Percentiles rank a stretch among this genome's conserved stretches.
Conservation (phyloP, 2,113 vertebrate genomes). For the Mus spicilegus region DNA sequence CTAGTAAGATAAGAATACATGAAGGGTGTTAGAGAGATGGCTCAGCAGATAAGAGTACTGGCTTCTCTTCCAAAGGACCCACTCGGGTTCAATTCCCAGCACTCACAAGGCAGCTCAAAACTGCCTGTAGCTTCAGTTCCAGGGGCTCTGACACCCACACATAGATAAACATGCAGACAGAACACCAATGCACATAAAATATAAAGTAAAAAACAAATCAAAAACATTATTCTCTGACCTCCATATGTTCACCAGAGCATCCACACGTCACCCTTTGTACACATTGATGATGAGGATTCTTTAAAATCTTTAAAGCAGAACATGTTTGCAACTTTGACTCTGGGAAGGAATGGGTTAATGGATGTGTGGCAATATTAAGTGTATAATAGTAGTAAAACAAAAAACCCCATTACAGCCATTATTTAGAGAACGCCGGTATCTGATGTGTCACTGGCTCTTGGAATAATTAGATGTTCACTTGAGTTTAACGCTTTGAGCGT, state of each 20-base stretch:
- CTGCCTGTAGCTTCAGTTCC: no score
- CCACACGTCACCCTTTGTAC: neutral
- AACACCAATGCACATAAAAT: no score
- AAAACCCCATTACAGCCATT: conserved; percentile 27
- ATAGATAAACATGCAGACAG: no score
- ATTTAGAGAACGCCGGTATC: conserved; percentile 18
- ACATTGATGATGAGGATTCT: no score
- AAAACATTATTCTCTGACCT: neutral
- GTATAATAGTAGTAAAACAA: neutral
- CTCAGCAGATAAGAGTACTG: neutral
- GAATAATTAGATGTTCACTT: conserved; percentile 32
- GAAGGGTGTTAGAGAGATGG: neutral
- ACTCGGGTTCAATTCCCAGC: no score
- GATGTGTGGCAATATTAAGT: neutral
- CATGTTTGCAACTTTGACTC: conserved; percentile 24
- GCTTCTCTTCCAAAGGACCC: no score
- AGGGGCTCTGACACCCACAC: no score
- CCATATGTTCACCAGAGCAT: neutral
- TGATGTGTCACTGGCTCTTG: conserved; percentile 15
- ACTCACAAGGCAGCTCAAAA: neutral
- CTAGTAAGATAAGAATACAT: conserved; percentile 27
- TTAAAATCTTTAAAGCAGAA: neutral
- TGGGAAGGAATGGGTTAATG: conserved; percentile 49
- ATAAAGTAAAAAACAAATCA: no score
- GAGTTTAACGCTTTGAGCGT: conserved; percentile 51